A percentile compares a stretch with the other conserved stretches of the same genome.
phyloP scores from a whole-genome alignment of 2,888 invertebrate genomes.

The Harpagoxenus sublaevis region DNA sequence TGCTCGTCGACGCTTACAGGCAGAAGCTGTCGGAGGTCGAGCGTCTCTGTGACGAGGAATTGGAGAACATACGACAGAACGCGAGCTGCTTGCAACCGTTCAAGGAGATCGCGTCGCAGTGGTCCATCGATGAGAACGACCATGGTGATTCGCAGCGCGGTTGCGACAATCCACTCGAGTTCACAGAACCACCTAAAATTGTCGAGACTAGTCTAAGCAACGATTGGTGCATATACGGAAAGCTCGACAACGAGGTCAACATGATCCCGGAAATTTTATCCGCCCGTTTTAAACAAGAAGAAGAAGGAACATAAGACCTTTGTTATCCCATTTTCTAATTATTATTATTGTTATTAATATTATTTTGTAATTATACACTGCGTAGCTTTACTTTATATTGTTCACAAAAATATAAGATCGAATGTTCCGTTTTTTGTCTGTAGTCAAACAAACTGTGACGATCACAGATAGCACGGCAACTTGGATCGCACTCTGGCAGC shows the following conservation, averaged over 20 bases:
- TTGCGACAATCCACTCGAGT: constrained; percentile 7
- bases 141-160: constrained; percentile 67
- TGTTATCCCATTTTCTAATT: not conserved
- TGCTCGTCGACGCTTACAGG: constrained; percentile 84
- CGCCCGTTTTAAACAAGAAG: constrained; percentile 69
- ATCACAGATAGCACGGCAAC: too few species aligned
- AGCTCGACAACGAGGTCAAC: constrained; percentile 74
- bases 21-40: constrained; percentile 85
- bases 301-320: constrained; percentile 35
- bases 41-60: constrained; percentile 85
- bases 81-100: constrained; percentile 84
- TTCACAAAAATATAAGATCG: not conserved
- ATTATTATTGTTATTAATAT: constrained; percentile 11
- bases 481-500: too few species aligned
- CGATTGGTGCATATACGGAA: constrained; percentile 47
- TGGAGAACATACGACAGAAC: constrained; percentile 84
- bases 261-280: constrained; percentile 76
- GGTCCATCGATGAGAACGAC: constrained; percentile 76
- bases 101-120: constrained; percentile 84
- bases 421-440: not conserved
- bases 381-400: not conserved
- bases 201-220: not conserved
- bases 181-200: constrained; percentile 17
- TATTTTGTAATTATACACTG: constrained; percentile 13
- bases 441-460: not conserved